Conservation (phyloP, 2,797 vertebrate species). For the Tinamus major region DNA sequence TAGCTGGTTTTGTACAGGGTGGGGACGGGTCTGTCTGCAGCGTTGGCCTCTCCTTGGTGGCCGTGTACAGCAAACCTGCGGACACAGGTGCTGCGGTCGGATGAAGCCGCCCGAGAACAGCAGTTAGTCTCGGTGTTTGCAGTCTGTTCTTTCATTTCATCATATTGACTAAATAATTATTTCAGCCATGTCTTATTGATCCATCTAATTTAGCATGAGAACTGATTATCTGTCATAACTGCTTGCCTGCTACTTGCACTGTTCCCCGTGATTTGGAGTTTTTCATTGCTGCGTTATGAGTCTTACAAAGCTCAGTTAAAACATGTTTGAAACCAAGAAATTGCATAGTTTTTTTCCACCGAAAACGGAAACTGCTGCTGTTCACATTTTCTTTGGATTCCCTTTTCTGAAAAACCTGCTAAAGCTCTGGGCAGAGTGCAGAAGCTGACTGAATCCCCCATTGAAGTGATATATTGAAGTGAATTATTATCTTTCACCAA, state of each 20-base stretch:
- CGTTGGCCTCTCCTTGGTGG: background rate
- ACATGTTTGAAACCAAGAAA: background rate
- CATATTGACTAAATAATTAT: background rate
- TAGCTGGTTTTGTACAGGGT: background rate
- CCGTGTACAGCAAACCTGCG: accelerated
- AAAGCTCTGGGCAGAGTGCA: background rate
- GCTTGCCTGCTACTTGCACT: accelerated
- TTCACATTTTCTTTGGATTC: background rate
- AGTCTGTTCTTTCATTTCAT: background rate
- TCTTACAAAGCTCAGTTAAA: background rate
- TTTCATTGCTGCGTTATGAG: background rate
- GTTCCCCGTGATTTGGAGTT: background rate
- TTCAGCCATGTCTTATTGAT: background rate
- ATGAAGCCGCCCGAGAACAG: background rate
- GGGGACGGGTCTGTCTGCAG: background rate
- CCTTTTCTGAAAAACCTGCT: background rate
- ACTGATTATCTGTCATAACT: accelerated
- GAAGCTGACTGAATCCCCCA: background rate
- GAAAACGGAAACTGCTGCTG: background rate
- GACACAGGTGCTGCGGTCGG: background rate
- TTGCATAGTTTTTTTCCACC: background rate
- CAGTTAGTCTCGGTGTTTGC: background rate
- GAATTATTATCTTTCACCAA: background rate
- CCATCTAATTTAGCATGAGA: background rate
- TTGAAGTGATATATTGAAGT: background rate